These are phyloP conservation scores for Sebastes dallii DNA, from an alignment of 2,797 vertebrate genomes.

Conservation along the genomic window DNA sequence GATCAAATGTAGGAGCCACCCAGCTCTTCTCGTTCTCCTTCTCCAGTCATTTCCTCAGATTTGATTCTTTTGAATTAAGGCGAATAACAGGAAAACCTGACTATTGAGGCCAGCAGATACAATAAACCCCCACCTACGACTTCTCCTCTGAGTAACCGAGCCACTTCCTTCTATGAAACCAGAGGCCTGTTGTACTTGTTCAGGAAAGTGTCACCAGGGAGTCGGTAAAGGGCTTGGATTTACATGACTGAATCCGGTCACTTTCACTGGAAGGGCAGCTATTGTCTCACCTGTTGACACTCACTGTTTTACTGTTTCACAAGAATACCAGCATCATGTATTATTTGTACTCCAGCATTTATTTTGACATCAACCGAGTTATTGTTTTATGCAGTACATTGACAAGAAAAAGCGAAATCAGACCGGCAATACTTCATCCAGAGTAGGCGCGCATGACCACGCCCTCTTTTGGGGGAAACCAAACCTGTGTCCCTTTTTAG, in stretches of 20 bases:
- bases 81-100: constrained; percentile 42
- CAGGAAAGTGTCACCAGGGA: constrained; percentile 15
- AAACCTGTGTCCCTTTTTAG: background rate
- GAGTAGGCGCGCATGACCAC: too few species aligned
- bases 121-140: constrained; percentile 1
- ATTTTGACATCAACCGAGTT: background rate
- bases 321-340: background rate
- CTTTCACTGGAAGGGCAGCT: background rate
- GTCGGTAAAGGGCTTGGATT: background rate
- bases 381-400: background rate
- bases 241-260: background rate
- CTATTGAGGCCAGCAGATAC: background rate
- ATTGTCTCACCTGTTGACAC: background rate
- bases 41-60: constrained; percentile 6
- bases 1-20: background rate
- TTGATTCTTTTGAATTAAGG: constrained; percentile 21
- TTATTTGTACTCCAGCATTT: background rate
- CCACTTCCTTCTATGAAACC: constrained; percentile 47
- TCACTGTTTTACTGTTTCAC: background rate
- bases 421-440: too few species aligned
- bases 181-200: constrained; percentile 19
- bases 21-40: background rate
- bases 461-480: too few species aligned
- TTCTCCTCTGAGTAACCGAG: constrained; percentile 25
- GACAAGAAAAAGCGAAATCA: background rate